A percentile compares a stretch with the other conserved stretches of the same genome.
phyloP scores from a whole-genome alignment of 2,797 vertebrate genomes.

The Pangasius sanitwongsei region DNA sequence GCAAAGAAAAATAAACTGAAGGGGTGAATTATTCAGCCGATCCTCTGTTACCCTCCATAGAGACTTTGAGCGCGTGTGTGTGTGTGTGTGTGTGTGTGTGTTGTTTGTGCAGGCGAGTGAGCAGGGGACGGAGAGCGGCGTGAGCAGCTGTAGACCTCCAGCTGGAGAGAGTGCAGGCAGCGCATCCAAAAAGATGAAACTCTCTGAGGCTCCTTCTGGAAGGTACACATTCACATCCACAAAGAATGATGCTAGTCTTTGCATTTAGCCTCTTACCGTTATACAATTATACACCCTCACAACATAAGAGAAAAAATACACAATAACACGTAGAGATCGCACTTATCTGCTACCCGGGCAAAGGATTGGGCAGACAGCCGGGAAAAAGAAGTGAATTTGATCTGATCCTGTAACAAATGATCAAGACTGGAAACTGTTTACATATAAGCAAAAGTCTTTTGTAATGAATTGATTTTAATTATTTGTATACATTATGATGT shows the following conservation, averaged over 20 bases:
- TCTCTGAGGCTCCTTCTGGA: constrained; percentile 66
- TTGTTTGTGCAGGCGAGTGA: constrained; percentile 69
- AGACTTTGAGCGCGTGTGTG: background rate
- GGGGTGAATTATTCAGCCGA: constrained; percentile 45
- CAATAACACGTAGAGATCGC: background rate
- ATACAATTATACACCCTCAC: background rate
- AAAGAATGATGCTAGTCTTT: background rate
- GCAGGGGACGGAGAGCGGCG: constrained; percentile 66
- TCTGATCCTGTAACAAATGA: background rate
- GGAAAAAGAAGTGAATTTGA: background rate
- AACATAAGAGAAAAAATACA: background rate
- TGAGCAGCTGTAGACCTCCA: constrained; percentile 66
- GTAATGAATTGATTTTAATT: background rate
- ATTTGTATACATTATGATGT: background rate
- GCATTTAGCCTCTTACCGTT: background rate
- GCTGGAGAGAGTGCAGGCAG: constrained; percentile 67
- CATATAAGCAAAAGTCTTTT: background rate
- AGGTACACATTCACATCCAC: constrained; percentile 63
- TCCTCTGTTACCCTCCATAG: constrained; percentile 3
- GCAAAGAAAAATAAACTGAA: constrained; percentile 67
- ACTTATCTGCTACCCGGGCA: too few species aligned
- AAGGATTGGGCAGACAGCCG: too few species aligned
- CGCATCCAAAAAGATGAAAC: constrained; percentile 81
- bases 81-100: constrained; percentile 42
- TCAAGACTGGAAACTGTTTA: background rate